Percentiles rank a stretch among this genome's conserved stretches.
These are phyloP conservation scores for Cassiopea xamachana DNA, from an alignment of 30 jellyfish, hydroid and myxozoan species.

Conservation along the genomic window DNA sequence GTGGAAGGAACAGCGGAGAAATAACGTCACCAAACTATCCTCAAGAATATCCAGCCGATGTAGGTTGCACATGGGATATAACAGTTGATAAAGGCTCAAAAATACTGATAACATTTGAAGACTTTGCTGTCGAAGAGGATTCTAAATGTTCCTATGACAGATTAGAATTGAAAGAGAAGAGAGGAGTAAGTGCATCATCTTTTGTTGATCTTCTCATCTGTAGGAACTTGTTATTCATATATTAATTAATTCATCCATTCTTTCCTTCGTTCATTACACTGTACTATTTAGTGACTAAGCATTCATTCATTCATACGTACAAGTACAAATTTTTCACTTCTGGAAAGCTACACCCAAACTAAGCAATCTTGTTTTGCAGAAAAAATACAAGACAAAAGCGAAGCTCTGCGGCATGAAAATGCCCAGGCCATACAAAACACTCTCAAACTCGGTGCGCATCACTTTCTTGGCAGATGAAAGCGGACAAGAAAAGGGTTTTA, in stretches of 20 bases:
- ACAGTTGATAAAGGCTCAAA: conserved; percentile 61
- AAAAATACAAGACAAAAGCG: conserved; percentile 60
- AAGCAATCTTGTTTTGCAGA: conserved; percentile 8
- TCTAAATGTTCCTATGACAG: conserved; percentile 53
- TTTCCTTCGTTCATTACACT: not conserved
- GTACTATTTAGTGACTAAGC: not conserved
- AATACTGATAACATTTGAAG: conserved; percentile 59
- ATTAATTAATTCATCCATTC: not conserved
- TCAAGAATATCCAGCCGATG: conserved; percentile 54
- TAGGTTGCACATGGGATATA: conserved; percentile 70
- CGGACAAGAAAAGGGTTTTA: conserved; percentile 66
- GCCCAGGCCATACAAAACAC: conserved; percentile 61
- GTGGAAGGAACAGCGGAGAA: conserved; percentile 44
- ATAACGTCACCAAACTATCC: conserved; percentile 84
- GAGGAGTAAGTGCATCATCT: conserved; percentile 49
- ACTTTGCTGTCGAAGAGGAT: conserved; percentile 75
- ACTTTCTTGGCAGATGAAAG: conserved; percentile 60
- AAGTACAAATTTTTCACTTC: not conserved
- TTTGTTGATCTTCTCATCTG: not conserved
- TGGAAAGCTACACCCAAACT: too few species aligned
- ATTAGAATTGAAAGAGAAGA: conserved; percentile 49
- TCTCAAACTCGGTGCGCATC: conserved; percentile 56
- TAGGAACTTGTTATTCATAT: not conserved
- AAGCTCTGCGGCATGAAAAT: conserved; percentile 60
- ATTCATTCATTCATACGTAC: not conserved